Conservation (phyloP, 2,888 invertebrate genomes). For the Folsomia manolachei region DNA sequence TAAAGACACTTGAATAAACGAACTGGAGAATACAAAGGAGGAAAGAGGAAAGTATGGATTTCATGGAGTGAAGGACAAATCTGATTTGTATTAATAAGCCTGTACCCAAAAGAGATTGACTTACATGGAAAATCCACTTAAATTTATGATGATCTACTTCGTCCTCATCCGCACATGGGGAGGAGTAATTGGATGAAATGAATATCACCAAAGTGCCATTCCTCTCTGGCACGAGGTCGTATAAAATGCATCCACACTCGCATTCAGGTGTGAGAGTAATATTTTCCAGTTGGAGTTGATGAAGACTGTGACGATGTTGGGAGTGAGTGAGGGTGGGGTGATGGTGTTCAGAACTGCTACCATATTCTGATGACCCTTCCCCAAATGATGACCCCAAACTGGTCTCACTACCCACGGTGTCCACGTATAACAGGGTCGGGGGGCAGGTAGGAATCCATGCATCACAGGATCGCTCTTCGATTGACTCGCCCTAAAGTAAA, state of each 20-base stretch:
- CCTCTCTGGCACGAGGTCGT: slow-evolving; percentile 43
- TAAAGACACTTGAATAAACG: too few species aligned
- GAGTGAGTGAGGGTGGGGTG: slow-evolving; percentile 2
- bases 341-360: not conserved
- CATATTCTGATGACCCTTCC: not conserved
- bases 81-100: too few species aligned
- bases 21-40: too few species aligned
- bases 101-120: slow-evolving; percentile 20
- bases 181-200: slow-evolving; percentile 46
- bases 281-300: slow-evolving; percentile 21
- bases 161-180: slow-evolving; percentile 44
- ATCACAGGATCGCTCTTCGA: slow-evolving; percentile 45
- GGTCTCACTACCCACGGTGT: not conserved
- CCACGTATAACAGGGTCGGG: slow-evolving; percentile 1
- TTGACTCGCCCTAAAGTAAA: slow-evolving; percentile 45
- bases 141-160: slow-evolving; percentile 47
- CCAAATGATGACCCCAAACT: not conserved
- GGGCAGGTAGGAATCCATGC: slow-evolving; percentile 38
- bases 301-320: not conserved
- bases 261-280: slow-evolving; percentile 41
- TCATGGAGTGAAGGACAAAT: too few species aligned
- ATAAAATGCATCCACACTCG: slow-evolving; percentile 48
- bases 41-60: too few species aligned
- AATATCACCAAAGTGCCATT: slow-evolving; percentile 47
- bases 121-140: slow-evolving; percentile 49